phyloP scores from a whole-genome alignment of 2,797 vertebrate genomes.

The Lepidocolaptes lacrymiger region DNA sequence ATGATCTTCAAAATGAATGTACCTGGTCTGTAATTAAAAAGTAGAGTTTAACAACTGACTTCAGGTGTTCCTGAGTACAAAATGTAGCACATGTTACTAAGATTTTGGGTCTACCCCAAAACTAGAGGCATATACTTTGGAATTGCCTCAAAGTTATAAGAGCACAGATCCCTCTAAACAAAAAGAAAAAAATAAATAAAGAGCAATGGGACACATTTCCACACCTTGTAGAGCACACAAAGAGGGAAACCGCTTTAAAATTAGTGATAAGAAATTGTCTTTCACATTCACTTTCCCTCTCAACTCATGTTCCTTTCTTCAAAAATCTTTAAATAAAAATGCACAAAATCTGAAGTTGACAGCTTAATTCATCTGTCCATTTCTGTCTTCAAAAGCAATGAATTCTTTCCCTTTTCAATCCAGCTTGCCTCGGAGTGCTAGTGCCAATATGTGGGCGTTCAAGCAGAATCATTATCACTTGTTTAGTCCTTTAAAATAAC shows the following conservation, averaged over 20 bases:
- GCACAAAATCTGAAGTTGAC: background rate
- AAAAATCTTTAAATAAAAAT: background rate
- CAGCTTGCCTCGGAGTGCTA: accelerated
- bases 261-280: background rate
- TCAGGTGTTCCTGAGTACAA: background rate
- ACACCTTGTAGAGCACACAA: background rate
- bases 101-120: background rate
- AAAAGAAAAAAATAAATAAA: background rate
- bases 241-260: background rate
- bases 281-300: background rate
- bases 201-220: background rate
- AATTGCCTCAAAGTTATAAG: background rate
- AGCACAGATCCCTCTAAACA: background rate
- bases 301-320: background rate
- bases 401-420: background rate
- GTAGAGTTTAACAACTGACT: background rate
- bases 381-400: background rate
- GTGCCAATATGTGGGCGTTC: background rate
- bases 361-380: background rate
- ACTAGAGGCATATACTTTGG: background rate
- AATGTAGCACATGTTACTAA: background rate
- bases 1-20: background rate
- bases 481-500: background rate
- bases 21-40: background rate
- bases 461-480: background rate